Percentiles rank a stretch among this genome's conserved stretches.
Evolutionary conservation across 1,140 invertebrate species (phyloP).

Genomic region (Adoxophyes honmai): DNA sequence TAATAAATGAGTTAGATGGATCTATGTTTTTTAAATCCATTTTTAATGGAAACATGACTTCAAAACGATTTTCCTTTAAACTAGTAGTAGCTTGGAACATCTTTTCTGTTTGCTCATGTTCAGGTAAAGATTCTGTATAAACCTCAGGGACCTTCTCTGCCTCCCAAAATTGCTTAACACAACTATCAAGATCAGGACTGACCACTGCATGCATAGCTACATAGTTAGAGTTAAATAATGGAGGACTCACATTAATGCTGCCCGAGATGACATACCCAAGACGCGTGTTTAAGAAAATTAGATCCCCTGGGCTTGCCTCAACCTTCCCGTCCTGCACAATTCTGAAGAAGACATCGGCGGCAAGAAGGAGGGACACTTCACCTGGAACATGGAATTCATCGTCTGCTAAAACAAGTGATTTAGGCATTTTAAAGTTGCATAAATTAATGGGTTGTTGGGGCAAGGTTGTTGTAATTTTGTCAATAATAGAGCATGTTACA

Average conservation of each 20-base stretch:
- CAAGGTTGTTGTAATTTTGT: not conserved
- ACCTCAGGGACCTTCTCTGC: constrained; percentile 6
- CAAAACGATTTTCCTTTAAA: not conserved
- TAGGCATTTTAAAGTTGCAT: not conserved
- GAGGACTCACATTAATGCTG: too few species aligned
- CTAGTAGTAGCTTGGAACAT: not conserved
- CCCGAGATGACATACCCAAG: constrained; percentile 13
- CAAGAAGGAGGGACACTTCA: not conserved
- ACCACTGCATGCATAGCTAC: not conserved
- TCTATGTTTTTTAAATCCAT: not conserved
- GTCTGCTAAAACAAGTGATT: constrained; percentile 1
- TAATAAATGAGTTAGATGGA: constrained; percentile 1
- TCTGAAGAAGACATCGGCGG: not conserved
- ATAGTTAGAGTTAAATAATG: too few species aligned
- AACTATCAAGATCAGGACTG: constrained; percentile 3
- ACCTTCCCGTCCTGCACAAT: constrained; percentile 1
- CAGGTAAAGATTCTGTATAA: not conserved
- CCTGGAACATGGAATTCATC: constrained; percentile 13
- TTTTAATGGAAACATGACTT: not conserved
- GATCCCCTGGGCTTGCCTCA: constrained; percentile 3
- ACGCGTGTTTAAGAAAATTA: not conserved
- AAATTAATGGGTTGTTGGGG: not conserved
- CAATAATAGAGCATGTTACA: not conserved
- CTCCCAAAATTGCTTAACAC: constrained; percentile 5
- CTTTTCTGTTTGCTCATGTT: not conserved